These are phyloP conservation scores for Labeo rohita DNA, from an alignment of 2,113 vertebrate species.

Conservation along the genomic window DNA sequence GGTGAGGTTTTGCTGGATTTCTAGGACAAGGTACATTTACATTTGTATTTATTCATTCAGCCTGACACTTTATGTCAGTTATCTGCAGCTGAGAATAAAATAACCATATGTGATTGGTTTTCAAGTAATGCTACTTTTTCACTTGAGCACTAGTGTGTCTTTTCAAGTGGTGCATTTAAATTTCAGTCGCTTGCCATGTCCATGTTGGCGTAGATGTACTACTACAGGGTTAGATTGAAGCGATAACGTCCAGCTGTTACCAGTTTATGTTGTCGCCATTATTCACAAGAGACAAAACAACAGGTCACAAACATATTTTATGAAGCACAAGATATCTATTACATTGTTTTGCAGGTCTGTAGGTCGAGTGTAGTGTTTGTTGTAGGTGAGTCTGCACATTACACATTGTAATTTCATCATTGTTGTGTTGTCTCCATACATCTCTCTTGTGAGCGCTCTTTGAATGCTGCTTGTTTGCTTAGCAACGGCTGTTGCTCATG, in stretches of 20 bases:
- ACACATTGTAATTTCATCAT: not conserved
- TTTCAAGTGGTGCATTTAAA: too few species aligned
- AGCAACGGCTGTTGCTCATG: slow-evolving; percentile 68
- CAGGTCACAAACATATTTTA: not conserved
- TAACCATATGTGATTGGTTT: too few species aligned
- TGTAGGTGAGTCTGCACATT: slow-evolving; percentile 25
- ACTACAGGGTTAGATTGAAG: not conserved
- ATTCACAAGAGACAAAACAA: not conserved
- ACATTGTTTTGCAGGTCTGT: not conserved
- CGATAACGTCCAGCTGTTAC: not conserved
- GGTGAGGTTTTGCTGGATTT: not conserved
- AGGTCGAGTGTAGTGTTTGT: not conserved
- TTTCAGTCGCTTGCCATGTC: not conserved
- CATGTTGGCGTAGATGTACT: not conserved
- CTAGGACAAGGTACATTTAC: not conserved
- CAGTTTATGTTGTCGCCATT: not conserved
- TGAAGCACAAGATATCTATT: not conserved
- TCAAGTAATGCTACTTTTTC: too few species aligned
- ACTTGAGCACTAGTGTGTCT: too few species aligned
- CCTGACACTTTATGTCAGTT: too few species aligned
- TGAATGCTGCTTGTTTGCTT: slow-evolving; percentile 58
- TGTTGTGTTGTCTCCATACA: slow-evolving; percentile 41
- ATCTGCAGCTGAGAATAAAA: too few species aligned
- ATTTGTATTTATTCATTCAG: too few species aligned
- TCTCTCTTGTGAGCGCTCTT: slow-evolving; percentile 41